Conservation (phyloP, 92 coral and sea anemone genomes). For the Porites divaricata region DNA sequence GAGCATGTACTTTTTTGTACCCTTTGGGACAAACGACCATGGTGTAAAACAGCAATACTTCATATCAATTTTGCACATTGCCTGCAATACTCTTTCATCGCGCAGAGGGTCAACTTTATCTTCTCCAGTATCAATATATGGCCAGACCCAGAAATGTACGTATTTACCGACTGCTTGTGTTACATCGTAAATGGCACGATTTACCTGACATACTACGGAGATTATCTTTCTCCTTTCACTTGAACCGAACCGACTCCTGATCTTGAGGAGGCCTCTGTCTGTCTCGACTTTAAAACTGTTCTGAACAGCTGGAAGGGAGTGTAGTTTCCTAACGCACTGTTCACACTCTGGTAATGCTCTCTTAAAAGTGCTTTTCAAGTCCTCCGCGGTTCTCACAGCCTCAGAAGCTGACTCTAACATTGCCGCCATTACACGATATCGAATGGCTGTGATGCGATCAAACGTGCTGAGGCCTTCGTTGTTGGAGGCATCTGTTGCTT, state of each 20-base stretch:
- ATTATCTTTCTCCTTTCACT: not conserved
- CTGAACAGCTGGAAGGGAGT: too few relatives aligned
- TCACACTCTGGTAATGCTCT: too few relatives aligned
- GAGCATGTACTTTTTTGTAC: not conserved
- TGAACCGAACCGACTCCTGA: not conserved
- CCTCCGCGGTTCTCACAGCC: too few relatives aligned
- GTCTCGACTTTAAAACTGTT: too few relatives aligned
- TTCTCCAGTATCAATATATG: not conserved
- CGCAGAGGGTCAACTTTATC: constrained; percentile 20
- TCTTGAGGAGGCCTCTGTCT: not conserved
- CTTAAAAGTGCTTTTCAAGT: too few relatives aligned
- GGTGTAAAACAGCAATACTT: not conserved
- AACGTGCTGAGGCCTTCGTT: too few relatives aligned
- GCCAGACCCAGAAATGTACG: too few relatives aligned
- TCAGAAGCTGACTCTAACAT: too few relatives aligned
- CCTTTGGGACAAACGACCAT: not conserved
- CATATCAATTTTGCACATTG: not conserved
- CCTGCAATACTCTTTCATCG: constrained; percentile 1
- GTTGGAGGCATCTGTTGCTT: too few relatives aligned
- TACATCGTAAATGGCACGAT: constrained; percentile 19
- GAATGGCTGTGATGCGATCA: too few relatives aligned
- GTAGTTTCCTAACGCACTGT: too few relatives aligned
- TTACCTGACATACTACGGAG: not conserved
- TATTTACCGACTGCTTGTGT: not conserved
- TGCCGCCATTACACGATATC: too few relatives aligned